These are phyloP conservation scores for Anolis carolinensis DNA, from an alignment of 2,113 vertebrate genomes.

Conservation along the genomic window DNA sequence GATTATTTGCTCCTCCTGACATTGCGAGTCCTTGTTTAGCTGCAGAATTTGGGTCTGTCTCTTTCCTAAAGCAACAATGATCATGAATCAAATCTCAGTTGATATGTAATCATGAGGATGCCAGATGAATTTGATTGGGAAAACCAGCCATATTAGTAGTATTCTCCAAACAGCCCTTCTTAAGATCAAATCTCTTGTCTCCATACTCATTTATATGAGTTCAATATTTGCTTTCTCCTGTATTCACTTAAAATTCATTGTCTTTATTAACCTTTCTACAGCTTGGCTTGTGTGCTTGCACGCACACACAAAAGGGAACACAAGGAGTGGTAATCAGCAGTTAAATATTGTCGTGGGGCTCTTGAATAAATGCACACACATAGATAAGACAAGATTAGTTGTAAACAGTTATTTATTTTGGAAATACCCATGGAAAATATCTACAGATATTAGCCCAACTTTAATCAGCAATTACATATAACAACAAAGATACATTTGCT, in stretches of 20 bases:
- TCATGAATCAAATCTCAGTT: not conserved
- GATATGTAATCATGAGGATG: not conserved
- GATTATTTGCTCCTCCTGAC: not conserved
- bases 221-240: conserved; percentile 32
- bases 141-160: conserved; percentile 12
- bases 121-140: conserved; percentile 4
- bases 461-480: conserved; percentile 32
- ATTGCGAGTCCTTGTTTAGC: not conserved
- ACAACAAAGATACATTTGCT: not conserved
- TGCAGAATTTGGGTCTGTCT: not conserved
- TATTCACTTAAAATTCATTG: conserved; percentile 37
- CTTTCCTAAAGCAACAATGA: not conserved
- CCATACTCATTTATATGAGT: conserved; percentile 17
- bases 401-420: conserved; percentile 40
- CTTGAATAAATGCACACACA: conserved; percentile 17
- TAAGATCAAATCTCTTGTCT: conserved; percentile 27
- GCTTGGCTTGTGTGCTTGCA: not conserved
- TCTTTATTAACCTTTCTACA: conserved; percentile 30
- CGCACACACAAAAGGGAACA: conserved; percentile 11
- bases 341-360: conserved; percentile 32
- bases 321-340: not conserved
- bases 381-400: conserved; percentile 14
- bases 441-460: conserved; percentile 33
- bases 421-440: conserved; percentile 34
- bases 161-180: conserved; percentile 12